Evolutionary conservation across 1,140 invertebrate genomes (phyloP), one percentile per base, ranked within the genome.

Genomic region (Medauroidea extradentata): DNA sequence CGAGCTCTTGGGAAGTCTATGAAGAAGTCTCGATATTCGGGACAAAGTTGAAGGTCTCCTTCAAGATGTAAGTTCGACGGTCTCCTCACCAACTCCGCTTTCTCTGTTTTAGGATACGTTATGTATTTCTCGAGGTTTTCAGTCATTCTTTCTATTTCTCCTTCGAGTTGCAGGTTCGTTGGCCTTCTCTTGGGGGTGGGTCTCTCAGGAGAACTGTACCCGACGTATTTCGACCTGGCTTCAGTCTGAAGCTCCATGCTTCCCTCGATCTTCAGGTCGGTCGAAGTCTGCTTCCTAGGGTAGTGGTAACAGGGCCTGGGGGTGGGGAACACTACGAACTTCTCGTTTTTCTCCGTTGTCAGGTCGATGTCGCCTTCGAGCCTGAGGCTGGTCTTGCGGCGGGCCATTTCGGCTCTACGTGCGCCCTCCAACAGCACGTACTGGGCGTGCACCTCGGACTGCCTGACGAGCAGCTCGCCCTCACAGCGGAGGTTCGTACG

Each of bases 1-100:
- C 71, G 68, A 4, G 73, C 71, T 21, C 63, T 67, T 8, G 68
- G 60, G 41, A 66, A 61, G 41, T 76, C 71, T 0, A 74, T 23
- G 24, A 72, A 76, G 8, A 71, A 73, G 0, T 75, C 76, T 19
- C 76, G 75, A 48, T 78, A 78, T 53, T 77, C 75, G 1, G 75
- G 75, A 44, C 75, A 61, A 29, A 63, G 57, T 23, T 48, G 4
- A 11, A 68, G 43, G 42, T 63, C 44, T 21, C 67, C 67, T 44
- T 70, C 67, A 9, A 70, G 42, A 14, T 55, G 52, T 19, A 69
- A 63, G 53, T 78, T 68, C 4, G 76, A 75, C 1, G 75, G 73
- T 23, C 75, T 62, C 52, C 76, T 71, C 46, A 72, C 64, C 0
- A 76, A 69, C 27, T 75, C 71, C 1, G 77, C 72, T 54, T 78